These are phyloP conservation scores for Rachycentron canadum DNA, from an alignment of 2,797 vertebrate species.

Conservation along the genomic window DNA sequence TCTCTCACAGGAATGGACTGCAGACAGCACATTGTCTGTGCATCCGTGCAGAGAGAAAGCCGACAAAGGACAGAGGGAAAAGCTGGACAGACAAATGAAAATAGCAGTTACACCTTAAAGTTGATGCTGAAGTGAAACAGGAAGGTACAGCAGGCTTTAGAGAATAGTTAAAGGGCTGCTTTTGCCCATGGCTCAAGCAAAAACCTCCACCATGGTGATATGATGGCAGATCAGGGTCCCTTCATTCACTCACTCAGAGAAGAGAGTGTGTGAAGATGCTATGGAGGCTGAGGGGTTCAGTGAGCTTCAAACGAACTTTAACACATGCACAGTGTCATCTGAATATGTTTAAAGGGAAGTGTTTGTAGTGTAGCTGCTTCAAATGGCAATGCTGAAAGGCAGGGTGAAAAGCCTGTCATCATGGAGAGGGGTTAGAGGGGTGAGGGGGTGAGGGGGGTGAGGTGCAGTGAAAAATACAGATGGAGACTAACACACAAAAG, in stretches of 20 bases:
- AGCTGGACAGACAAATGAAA: slow-evolving; percentile 34
- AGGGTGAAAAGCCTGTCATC: not conserved
- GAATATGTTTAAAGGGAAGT: not conserved
- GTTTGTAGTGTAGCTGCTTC: slow-evolving; percentile 1
- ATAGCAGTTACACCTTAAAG: slow-evolving; percentile 43
- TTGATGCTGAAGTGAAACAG: slow-evolving; percentile 33
- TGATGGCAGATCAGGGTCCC: slow-evolving; percentile 13
- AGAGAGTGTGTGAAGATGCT: not conserved
- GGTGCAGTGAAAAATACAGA: no score
- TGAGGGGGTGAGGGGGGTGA: no score
- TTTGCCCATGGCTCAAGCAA: slow-evolving; percentile 24
- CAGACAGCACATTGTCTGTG: slow-evolving; percentile 56
- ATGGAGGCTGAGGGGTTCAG: not conserved
- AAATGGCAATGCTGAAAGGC: not conserved
- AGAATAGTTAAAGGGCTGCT: slow-evolving; percentile 48
- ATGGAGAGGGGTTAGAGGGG: not conserved
- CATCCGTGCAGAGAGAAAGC: slow-evolving; percentile 57
- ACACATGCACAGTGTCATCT: not conserved
- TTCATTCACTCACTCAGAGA: not conserved
- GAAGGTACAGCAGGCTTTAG: slow-evolving; percentile 24
- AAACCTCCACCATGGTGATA: not conserved
- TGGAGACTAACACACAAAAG: slow-evolving; percentile 9
- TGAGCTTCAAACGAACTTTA: not conserved
- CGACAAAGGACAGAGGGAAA: slow-evolving; percentile 43
- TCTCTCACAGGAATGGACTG: slow-evolving; percentile 59